Evolutionary conservation across 2,113 vertebrate species (phyloP).

Genomic region (Sinocyclocheilus rhinocerous): DNA sequence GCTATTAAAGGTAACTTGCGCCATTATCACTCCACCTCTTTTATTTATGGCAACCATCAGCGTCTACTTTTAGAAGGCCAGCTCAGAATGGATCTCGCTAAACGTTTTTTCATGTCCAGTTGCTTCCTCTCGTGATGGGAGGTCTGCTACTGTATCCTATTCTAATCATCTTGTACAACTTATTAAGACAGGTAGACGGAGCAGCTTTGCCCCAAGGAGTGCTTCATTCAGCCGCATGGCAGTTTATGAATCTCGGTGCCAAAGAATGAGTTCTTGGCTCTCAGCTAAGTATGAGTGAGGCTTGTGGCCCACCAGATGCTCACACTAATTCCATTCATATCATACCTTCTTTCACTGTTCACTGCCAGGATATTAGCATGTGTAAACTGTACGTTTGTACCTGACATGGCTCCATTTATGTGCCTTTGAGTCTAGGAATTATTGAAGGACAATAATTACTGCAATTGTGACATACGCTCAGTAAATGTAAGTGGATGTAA

Average conservation of each 20-base stretch:
- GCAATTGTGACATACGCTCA: constrained; percentile 71
- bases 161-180: constrained; percentile 48
- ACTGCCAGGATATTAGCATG: constrained; percentile 14
- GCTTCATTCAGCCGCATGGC: constrained; percentile 43
- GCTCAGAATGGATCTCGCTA: constrained; percentile 60
- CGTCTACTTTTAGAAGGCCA: constrained; percentile 62
- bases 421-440: not conserved
- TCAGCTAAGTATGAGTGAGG: constrained; percentile 20
- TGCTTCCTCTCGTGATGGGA: constrained; percentile 57
- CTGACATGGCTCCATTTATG: not conserved
- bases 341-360: not conserved
- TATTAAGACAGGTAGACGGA: constrained; percentile 49
- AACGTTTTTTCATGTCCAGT: constrained; percentile 62
- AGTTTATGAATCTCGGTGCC: constrained; percentile 32
- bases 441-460: constrained; percentile 7
- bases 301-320: constrained; percentile 11
- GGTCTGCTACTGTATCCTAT: constrained; percentile 44
- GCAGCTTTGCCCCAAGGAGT: constrained; percentile 33
- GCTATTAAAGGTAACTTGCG: constrained; percentile 70
- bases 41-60: constrained; percentile 75
- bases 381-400: not conserved
- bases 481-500: constrained; percentile 71
- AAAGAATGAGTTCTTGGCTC: constrained; percentile 46
- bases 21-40: constrained; percentile 66
- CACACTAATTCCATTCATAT: constrained; percentile 12